Percentiles rank a stretch among this genome's conserved stretches.
Conservation (phyloP, 64 coral and sea anemone genomes). For the Actinia tenebrosa region DNA sequence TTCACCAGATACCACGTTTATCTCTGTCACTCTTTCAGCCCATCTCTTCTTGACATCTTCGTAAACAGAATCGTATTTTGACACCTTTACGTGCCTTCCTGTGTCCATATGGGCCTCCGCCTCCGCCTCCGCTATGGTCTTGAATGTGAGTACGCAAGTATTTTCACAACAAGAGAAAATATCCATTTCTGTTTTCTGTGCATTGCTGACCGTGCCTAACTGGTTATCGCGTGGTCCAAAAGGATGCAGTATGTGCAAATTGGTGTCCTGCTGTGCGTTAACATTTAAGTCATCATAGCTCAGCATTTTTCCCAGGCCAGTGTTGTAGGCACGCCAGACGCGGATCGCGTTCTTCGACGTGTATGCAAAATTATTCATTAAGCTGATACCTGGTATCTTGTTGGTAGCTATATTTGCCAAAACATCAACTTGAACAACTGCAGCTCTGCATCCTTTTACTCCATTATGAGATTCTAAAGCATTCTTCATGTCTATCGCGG, state of each 20-base stretch:
- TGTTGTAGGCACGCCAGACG: constrained; percentile 3
- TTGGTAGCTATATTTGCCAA: constrained; percentile 1
- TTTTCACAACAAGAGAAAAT: constrained; percentile 35
- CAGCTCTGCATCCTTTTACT: constrained; percentile 29
- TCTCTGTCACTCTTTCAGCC: constrained; percentile 32
- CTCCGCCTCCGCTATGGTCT: constrained; percentile 5
- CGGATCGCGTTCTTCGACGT: neutral
- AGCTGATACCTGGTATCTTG: constrained; percentile 1
- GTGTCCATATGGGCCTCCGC: constrained; percentile 27
- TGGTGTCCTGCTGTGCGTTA: constrained; percentile 30
- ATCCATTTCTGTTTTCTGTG: neutral
- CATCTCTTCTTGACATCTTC: constrained; percentile 11
- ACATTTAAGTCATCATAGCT: constrained; percentile 17
- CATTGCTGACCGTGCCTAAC: constrained; percentile 24
- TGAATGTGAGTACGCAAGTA: constrained; percentile 43
- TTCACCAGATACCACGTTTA: constrained; percentile 31
- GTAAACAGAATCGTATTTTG: constrained; percentile 19
- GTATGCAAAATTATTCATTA: constrained; percentile 10
- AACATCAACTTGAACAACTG: neutral
- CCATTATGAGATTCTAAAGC: constrained; percentile 38
- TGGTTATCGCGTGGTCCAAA: constrained; percentile 32
- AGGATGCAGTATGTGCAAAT: constrained; percentile 23
- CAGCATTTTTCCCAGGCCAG: constrained; percentile 8
- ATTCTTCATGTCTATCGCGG: constrained; percentile 31
- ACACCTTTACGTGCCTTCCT: constrained; percentile 25